phyloP scores from a whole-genome alignment of 2,113 vertebrate genomes.

The Pygoscelis adeliae region DNA sequence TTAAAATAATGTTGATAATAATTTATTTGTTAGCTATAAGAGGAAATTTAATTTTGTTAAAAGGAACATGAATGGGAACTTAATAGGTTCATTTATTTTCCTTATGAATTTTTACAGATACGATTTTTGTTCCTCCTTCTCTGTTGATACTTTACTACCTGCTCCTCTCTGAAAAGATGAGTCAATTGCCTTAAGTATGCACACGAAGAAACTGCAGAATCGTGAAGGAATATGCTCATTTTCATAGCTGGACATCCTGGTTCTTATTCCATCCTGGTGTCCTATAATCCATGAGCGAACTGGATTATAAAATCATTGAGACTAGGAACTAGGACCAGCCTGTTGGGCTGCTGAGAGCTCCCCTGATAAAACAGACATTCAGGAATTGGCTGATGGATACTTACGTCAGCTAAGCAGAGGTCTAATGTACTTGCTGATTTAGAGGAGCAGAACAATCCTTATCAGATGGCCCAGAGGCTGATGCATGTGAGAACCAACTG shows the following conservation, averaged over 20 bases:
- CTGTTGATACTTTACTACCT: not conserved
- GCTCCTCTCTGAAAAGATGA: not conserved
- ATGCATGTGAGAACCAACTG: not conserved
- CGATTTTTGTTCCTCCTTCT: not conserved
- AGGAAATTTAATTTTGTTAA: not conserved
- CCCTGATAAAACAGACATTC: not conserved
- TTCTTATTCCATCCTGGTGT: not conserved
- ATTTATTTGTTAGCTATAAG: not conserved
- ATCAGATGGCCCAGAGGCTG: slow-evolving; percentile 23
- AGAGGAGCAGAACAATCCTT: not conserved
- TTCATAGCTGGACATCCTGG: not conserved
- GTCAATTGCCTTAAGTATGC: not conserved
- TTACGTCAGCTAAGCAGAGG: not conserved
- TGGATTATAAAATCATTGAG: not conserved
- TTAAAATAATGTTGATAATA: not conserved
- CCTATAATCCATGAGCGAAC: not conserved
- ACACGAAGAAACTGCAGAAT: not conserved
- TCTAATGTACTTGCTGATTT: not conserved
- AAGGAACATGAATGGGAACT: not conserved
- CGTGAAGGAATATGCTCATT: not conserved
- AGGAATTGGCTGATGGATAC: not conserved
- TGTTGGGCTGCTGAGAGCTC: not conserved
- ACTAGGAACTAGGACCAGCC: not conserved
- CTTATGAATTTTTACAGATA: not conserved
- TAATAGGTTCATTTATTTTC: not conserved